phyloP scores from a whole-genome alignment of 2,113 vertebrate genomes.

The Aptenodytes forsteri region DNA sequence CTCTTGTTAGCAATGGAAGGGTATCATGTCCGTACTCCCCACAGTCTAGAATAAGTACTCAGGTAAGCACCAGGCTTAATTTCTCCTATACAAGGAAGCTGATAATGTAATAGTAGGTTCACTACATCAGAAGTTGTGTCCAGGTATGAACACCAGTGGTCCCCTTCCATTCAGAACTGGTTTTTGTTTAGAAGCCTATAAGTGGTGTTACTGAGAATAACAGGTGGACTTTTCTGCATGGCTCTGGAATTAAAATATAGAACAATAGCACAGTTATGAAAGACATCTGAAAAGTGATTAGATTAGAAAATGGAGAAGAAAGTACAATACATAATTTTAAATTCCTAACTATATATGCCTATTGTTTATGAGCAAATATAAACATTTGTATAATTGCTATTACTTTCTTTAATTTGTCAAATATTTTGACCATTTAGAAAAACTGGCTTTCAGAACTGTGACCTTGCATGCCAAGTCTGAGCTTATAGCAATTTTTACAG shows the following conservation, averaged over 20 bases:
- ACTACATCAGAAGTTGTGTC: background rate
- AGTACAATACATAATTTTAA: background rate
- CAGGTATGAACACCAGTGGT: background rate
- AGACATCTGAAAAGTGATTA: background rate
- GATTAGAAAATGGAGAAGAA: background rate
- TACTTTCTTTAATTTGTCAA: background rate
- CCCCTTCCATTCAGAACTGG: fast-evolving
- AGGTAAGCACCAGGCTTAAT: background rate
- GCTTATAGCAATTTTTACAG: background rate
- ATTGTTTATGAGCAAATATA: background rate
- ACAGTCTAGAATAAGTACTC: background rate
- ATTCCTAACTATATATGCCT: background rate
- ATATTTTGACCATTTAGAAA: background rate
- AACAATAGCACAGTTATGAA: background rate
- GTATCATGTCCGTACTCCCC: background rate
- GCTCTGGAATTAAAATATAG: background rate
- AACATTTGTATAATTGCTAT: background rate
- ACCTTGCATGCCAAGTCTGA: background rate
- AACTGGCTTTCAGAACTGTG: background rate
- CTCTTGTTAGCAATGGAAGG: background rate
- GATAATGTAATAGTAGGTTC: background rate
- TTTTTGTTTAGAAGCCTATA: background rate
- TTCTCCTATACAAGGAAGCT: background rate
- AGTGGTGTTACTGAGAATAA: background rate
- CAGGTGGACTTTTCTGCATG: background rate